A percentile compares a stretch with the other conserved stretches of the same genome.
Conservation (phyloP, 2,113 vertebrate genomes). For the Aptenodytes forsteri region DNA sequence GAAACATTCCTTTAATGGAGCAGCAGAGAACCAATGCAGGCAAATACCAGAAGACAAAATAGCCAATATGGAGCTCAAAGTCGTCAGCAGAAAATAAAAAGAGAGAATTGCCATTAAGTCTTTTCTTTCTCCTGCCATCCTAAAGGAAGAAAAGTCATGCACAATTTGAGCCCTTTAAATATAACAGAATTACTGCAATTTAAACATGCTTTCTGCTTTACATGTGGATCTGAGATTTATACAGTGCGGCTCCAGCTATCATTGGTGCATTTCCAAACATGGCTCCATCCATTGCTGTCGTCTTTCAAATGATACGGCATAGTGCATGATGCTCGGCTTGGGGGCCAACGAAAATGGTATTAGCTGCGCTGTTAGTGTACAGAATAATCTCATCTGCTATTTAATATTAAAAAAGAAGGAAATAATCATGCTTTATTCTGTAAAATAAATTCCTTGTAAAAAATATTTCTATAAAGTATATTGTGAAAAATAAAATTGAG, state of each 20-base stretch:
- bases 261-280: background rate
- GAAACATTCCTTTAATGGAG: background rate
- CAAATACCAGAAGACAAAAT: background rate
- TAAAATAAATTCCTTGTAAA: background rate
- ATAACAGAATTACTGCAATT: background rate
- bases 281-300: background rate
- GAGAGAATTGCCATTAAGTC: background rate
- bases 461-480: background rate
- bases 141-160: background rate
- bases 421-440: background rate
- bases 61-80: background rate
- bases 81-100: background rate
- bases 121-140: background rate
- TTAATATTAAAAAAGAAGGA: background rate
- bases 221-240: background rate
- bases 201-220: background rate
- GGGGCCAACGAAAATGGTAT: background rate
- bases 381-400: background rate
- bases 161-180: background rate
- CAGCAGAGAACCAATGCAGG: background rate
- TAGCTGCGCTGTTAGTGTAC: background rate
- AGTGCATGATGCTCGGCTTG: background rate
- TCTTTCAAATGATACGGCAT: background rate
- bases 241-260: background rate
- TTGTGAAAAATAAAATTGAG: background rate